Percentiles rank a stretch among this genome's conserved stretches.
These are phyloP conservation scores for Chrysemys picta DNA, from an alignment of 2,113 vertebrate genomes.

Conservation along the genomic window DNA sequence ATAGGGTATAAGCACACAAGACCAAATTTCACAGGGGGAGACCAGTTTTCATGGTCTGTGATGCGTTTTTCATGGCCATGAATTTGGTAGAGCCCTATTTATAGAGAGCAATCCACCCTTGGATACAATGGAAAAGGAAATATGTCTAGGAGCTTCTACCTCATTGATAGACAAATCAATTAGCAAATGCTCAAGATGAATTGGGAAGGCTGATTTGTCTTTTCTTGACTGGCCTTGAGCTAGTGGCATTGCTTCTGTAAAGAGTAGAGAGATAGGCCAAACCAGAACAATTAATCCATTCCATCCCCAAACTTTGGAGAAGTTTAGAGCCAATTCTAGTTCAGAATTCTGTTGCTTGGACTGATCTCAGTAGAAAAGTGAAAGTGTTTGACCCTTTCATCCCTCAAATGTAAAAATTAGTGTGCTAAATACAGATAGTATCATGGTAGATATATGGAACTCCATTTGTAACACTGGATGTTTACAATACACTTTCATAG, in stretches of 20 bases:
- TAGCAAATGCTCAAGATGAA: not conserved
- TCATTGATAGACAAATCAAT: fast-evolving
- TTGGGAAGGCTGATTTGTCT: fast-evolving
- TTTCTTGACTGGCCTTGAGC: not conserved
- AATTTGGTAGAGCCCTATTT: not conserved
- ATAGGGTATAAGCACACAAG: too few species aligned
- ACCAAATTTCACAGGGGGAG: too few species aligned
- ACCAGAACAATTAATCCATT: not conserved
- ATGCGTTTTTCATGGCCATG: too few species aligned
- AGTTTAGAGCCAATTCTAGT: not conserved
- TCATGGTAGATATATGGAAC: not conserved
- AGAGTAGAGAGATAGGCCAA: fast-evolving
- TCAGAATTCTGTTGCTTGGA: not conserved
- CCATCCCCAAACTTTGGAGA: not conserved
- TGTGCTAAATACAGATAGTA: not conserved
- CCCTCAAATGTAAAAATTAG: not conserved
- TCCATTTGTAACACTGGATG: not conserved
- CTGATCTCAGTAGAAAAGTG: not conserved
- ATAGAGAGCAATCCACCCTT: not conserved
- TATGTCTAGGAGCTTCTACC: not conserved
- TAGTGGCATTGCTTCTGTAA: not conserved
- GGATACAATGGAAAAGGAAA: not conserved
- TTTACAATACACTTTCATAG: not conserved
- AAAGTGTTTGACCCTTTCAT: not conserved
- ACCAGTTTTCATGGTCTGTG: too few species aligned